These are phyloP conservation scores for Synanthedon formicaeformis DNA, from an alignment of 2,888 invertebrate species.

Conservation along the genomic window DNA sequence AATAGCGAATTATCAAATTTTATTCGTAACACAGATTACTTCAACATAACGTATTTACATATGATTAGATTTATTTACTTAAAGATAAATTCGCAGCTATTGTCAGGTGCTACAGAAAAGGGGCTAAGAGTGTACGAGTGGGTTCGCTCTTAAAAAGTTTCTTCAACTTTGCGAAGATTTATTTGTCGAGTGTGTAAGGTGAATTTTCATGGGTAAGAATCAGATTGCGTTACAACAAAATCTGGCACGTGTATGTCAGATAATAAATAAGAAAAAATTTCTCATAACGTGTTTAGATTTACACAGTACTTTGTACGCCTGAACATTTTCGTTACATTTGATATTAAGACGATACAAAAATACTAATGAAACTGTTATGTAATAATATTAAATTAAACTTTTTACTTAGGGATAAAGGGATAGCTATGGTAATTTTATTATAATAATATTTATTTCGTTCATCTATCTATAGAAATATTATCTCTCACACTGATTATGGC, in stretches of 20 bases:
- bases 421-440: no score
- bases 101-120: slow-evolving; percentile 30
- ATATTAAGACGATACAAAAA: no score
- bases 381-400: no score
- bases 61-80: slow-evolving; percentile 15
- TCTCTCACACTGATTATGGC: no score
- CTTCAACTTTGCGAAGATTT: slow-evolving; percentile 19
- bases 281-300: not conserved
- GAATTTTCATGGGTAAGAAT: not conserved
- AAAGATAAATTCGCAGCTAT: slow-evolving; percentile 29
- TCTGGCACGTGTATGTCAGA: not conserved
- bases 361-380: no score
- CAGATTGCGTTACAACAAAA: not conserved
- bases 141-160: slow-evolving; percentile 23
- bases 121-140: slow-evolving; percentile 19
- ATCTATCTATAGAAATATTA: no score
- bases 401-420: no score
- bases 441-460: no score
- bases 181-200: slow-evolving; percentile 4
- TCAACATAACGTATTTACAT: not conserved
- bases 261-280: not conserved
- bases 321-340: no score
- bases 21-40: not conserved
- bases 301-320: no score
- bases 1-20: not conserved